These are phyloP conservation scores for Thalassoma bifasciatum DNA, from an alignment of 2,113 vertebrate genomes.

Conservation along the genomic window DNA sequence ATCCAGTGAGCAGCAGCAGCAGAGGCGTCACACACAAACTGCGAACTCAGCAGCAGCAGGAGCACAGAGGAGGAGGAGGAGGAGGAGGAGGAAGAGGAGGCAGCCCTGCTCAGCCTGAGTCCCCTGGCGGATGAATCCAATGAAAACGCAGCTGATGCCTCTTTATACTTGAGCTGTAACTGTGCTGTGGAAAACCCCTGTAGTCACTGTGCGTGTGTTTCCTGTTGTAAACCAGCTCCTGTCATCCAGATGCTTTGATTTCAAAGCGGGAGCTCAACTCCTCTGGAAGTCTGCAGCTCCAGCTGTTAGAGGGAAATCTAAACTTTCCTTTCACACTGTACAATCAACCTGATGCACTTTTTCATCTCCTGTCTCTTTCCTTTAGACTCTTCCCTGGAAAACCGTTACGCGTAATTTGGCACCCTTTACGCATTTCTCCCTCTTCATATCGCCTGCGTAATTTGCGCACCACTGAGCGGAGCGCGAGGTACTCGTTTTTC, in stretches of 20 bases:
- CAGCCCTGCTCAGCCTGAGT: neutral
- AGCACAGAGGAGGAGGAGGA: too few species aligned
- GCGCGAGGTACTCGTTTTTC: constrained; percentile 10
- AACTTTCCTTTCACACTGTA: neutral
- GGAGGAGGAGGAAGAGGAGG: too few species aligned
- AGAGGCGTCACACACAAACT: constrained; percentile 11
- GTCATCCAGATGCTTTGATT: neutral
- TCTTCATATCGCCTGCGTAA: constrained; percentile 13
- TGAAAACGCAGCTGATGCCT: neutral
- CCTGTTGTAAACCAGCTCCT: neutral
- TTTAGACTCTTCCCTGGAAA: neutral
- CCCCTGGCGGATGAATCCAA: constrained; percentile 23
- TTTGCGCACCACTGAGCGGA: constrained; percentile 52
- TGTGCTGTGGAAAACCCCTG: neutral
- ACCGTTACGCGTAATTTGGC: constrained; percentile 39
- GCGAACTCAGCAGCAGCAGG: constrained; percentile 53
- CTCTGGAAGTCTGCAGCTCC: too few species aligned
- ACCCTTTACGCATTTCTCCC: constrained; percentile 30
- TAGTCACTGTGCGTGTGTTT: constrained; percentile 4
- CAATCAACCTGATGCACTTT: neutral
- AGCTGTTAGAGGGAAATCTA: neutral
- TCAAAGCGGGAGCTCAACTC: too few species aligned
- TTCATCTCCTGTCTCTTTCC: neutral
- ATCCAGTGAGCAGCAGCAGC: constrained; percentile 45
- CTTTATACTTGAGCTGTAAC: neutral